Evolutionary conservation across 2,888 invertebrate genomes (phyloP), one percentile per base, ranked within the genome.

Genomic region (Phortica magna): DNA sequence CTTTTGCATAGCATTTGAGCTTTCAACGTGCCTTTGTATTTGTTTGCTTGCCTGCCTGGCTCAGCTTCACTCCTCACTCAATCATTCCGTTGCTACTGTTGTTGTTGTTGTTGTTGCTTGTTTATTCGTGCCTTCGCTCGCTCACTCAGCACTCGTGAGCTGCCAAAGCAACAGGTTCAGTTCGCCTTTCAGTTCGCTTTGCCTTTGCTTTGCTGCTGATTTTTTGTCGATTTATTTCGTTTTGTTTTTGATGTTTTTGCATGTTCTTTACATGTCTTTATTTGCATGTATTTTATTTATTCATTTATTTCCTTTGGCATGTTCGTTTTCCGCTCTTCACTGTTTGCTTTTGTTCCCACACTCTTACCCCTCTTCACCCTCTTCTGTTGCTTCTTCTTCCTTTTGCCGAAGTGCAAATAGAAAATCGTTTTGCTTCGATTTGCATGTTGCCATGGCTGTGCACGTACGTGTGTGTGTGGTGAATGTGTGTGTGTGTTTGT

Each of bases 181-280:
- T 59, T 59, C 59, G 19, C 19, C 61, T 22, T 22, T 61, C 22
- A 22, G 10, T 61, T 22, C 53, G 9, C 17, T 4, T 70, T 70
- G 19, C 14, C 42, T 17, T 70, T 53, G 7, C 14, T 68, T 70
- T 70, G 48, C n/a, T 70, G 42, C 22, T 67, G 48, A 48, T 48
- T 22, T 55, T 53, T 12, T 55, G 31, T 55, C 10, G 41, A 19
- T 71, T 71, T 71, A 43, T 71, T 70, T 61, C 17, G 1, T 61
- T 61, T 48, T 48, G 3, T 48, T 48, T 48, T 10, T 22, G 19
- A 7, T 70, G 41, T 70, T 68, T 6, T 42, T 43, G 80, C 41
- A 76, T 76, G 79, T 83, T 77, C 79, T 85, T 85, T 87, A 84
- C 85, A 85, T 85, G 87, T 88, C 88, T 88, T 85, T 88, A 87